phyloP scores from a whole-genome alignment of 2,113 vertebrate genomes.

The Glaucidium brasilianum region DNA sequence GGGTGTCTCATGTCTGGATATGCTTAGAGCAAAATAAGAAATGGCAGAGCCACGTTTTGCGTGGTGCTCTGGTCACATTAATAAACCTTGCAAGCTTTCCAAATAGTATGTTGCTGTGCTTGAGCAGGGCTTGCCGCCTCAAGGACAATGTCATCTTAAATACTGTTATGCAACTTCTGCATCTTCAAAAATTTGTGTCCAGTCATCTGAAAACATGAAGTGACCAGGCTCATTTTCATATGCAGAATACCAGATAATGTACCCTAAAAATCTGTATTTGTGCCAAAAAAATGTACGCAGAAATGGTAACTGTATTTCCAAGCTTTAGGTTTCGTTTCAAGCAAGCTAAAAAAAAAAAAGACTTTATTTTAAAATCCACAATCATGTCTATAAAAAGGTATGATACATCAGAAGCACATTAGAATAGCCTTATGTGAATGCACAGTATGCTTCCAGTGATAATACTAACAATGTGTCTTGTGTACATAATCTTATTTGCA shows the following conservation, averaged over 20 bases:
- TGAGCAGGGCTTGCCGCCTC: not conserved
- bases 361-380: not conserved
- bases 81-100: conserved; percentile 14
- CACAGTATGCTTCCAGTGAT: not conserved
- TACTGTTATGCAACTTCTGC: not conserved
- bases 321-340: not conserved
- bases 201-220: not conserved
- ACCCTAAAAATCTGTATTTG: not conserved
- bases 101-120: not conserved
- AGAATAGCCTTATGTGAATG: not conserved
- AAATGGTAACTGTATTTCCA: not conserved
- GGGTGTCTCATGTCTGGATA: not conserved
- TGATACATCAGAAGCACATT: not conserved
- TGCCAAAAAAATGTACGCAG: not conserved
- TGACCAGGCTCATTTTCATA: not conserved
- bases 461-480: not conserved
- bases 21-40: not conserved
- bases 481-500: not conserved
- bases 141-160: conserved; percentile 10
- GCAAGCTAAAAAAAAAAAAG: not conserved
- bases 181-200: not conserved
- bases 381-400: not conserved
- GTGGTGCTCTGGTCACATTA: not conserved
- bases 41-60: not conserved
- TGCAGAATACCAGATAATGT: not conserved